Percentiles rank a stretch among this genome's conserved stretches.
phyloP scores from a whole-genome alignment of 2,113 vertebrate species.

The Alligator sinensis region DNA sequence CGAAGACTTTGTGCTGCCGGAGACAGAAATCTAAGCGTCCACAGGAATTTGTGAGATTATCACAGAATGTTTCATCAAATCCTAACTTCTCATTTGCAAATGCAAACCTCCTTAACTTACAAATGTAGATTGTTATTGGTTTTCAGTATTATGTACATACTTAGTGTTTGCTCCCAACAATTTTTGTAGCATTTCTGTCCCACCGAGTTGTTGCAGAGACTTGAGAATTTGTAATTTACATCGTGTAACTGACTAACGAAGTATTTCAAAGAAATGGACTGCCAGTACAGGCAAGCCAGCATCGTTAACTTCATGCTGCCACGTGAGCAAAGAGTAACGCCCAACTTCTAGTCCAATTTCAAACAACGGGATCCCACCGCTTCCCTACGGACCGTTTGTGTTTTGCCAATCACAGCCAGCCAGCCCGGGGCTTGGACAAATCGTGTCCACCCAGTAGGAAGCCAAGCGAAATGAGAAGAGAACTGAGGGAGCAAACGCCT shows the following conservation, averaged over 20 bases:
- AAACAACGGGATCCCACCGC: not conserved
- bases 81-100: not conserved
- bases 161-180: constrained; percentile 70
- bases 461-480: not conserved
- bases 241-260: not conserved
- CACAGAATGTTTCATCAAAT: not conserved
- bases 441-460: not conserved
- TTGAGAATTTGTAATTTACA: not conserved
- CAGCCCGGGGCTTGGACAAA: constrained; percentile 25
- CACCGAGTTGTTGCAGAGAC: not conserved
- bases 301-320: not conserved
- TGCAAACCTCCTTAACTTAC: constrained; percentile 78
- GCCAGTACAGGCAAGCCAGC: not conserved
- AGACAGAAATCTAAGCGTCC: constrained; percentile 52
- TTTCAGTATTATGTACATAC: constrained; percentile 43
- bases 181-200: not conserved
- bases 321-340: not conserved
- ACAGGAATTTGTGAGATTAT: constrained; percentile 36
- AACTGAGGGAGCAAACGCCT: constrained; percentile 48
- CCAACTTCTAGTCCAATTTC: not conserved
- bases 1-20: constrained; percentile 52
- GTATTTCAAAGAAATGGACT: not conserved
- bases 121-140: constrained; percentile 18
- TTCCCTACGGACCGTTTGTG: not conserved
- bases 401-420: constrained; percentile 16